These are phyloP conservation scores for Elysia crispata DNA, from an alignment of 2,888 invertebrate genomes.

Conservation along the genomic window DNA sequence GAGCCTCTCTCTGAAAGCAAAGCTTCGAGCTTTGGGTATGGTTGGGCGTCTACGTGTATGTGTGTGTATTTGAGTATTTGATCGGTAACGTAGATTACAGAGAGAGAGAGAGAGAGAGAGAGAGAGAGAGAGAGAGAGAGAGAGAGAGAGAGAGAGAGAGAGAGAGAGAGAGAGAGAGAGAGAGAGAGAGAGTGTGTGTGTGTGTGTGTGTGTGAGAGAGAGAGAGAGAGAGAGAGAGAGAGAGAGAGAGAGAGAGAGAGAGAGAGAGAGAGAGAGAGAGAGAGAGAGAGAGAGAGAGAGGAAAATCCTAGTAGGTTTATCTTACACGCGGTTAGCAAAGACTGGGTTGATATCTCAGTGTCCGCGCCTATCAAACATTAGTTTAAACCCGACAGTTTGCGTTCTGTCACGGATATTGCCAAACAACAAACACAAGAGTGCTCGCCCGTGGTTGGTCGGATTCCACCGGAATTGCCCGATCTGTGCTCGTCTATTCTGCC, in stretches of 20 bases:
- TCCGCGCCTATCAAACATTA: too few relatives aligned
- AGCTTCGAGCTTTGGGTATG: too few relatives aligned
- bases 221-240: background rate
- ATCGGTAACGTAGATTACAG: background rate
- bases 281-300: slow-evolving; percentile 18
- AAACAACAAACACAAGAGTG: background rate
- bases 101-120: background rate
- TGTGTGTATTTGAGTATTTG: too few relatives aligned
- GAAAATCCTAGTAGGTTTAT: background rate
- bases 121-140: background rate
- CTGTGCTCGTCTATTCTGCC: too few relatives aligned
- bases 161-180: background rate
- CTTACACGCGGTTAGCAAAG: background rate
- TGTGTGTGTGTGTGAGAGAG: background rate
- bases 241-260: background rate
- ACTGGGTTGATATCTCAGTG: too few relatives aligned
- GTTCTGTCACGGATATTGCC: background rate
- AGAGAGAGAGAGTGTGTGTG: background rate
- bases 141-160: slow-evolving; percentile 12
- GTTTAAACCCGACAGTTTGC: background rate
- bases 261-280: slow-evolving; percentile 27
- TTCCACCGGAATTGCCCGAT: too few relatives aligned
- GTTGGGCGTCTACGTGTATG: too few relatives aligned
- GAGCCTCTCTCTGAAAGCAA: too few relatives aligned
- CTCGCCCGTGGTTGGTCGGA: too few relatives aligned